phyloP scores from a whole-genome alignment of 1,140 invertebrate species.

The Panulirus ornatus region DNA sequence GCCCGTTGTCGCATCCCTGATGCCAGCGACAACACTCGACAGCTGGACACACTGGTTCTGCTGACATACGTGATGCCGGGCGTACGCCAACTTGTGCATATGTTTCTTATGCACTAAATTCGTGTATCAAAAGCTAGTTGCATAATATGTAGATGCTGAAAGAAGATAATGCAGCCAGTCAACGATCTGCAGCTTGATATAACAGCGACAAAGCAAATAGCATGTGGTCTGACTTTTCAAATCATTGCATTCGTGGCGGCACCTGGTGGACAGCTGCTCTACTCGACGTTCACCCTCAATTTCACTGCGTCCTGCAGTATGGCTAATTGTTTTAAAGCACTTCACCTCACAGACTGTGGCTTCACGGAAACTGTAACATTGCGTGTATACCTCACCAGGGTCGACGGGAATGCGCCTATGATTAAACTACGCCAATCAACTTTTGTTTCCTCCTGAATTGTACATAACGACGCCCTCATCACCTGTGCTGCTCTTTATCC shows the following conservation, averaged over 20 bases:
- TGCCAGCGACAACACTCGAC: not conserved
- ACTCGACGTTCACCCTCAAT: constrained; percentile 29
- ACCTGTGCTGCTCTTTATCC: constrained; percentile 14
- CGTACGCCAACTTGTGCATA: not conserved
- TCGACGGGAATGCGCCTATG: not conserved
- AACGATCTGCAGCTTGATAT: constrained; percentile 20
- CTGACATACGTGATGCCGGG: not conserved
- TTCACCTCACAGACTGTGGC: not conserved
- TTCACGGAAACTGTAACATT: not conserved
- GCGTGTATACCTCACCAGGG: not conserved
- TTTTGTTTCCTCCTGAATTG: not conserved
- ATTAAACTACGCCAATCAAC: not conserved
- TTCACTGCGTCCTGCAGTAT: constrained; percentile 6
- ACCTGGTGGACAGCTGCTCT: constrained; percentile 36
- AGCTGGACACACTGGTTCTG: not conserved
- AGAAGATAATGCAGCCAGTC: constrained; percentile 36
- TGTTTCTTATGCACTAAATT: constrained; percentile 31
- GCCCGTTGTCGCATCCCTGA: constrained; percentile 9
- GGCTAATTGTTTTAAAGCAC: constrained; percentile 16
- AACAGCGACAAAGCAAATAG: constrained; percentile 16
- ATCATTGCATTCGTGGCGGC: constrained; percentile 27
- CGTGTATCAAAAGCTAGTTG: constrained; percentile 10
- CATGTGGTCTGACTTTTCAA: constrained; percentile 23
- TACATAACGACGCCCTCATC: constrained; percentile 7
- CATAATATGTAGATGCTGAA: constrained; percentile 26